phyloP scores from a whole-genome alignment of 2,797 vertebrate species.

The Nyctibius grandis region DNA sequence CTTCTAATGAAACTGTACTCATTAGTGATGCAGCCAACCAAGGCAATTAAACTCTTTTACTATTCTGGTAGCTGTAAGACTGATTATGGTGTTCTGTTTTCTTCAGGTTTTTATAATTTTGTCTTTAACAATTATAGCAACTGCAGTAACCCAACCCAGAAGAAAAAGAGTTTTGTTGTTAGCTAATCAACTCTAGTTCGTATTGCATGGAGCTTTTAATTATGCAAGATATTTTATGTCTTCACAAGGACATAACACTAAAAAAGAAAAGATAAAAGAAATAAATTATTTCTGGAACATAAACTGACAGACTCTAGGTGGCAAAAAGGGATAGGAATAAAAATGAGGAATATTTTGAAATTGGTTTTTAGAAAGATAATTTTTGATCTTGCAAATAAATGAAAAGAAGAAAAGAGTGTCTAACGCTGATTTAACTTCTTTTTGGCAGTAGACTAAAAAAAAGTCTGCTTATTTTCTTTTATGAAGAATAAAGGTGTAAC shows the following conservation, averaged over 20 bases:
- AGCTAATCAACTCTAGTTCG: neutral
- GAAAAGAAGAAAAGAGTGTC: neutral
- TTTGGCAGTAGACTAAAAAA: neutral
- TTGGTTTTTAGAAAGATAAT: neutral
- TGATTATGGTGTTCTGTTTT: neutral
- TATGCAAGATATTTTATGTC: constrained; percentile 14
- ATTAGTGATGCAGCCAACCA: neutral
- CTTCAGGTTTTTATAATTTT: neutral
- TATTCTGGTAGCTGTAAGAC: neutral
- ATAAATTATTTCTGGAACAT: neutral
- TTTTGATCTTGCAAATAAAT: neutral
- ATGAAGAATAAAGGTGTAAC: neutral
- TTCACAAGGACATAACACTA: neutral
- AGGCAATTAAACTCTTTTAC: constrained; percentile 10
- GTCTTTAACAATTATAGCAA: constrained; percentile 18
- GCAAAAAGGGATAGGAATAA: neutral
- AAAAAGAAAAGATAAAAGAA: neutral
- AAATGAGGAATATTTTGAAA: neutral
- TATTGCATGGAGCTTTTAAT: neutral
- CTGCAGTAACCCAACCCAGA: constrained; percentile 7
- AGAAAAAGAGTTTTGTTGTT: neutral
- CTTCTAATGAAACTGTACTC: constrained; percentile 3
- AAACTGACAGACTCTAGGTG: neutral
- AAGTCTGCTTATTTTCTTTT: neutral
- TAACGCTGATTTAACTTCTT: neutral